These are phyloP conservation scores for Choristoneura rosaceana DNA, from an alignment of 2,888 invertebrate genomes.

Conservation along the genomic window DNA sequence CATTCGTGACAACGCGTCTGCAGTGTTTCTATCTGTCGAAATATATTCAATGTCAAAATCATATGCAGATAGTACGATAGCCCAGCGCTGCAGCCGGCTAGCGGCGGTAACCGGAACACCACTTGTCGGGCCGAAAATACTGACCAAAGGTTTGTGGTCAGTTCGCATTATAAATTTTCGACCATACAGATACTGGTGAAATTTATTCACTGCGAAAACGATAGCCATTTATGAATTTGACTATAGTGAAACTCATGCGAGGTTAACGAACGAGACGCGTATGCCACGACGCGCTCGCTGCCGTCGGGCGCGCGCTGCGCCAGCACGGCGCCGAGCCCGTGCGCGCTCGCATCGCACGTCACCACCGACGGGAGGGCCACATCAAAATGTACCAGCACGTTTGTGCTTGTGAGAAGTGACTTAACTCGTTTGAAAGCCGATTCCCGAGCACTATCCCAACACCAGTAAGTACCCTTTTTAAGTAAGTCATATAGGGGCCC, in stretches of 20 bases:
- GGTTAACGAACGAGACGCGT: conserved; percentile 23
- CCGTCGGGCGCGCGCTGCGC: conserved; percentile 23
- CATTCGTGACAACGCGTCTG: conserved; percentile 35
- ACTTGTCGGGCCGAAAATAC: conserved; percentile 31
- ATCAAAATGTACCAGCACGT: conserved; percentile 29
- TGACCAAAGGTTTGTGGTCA: conserved; percentile 33
- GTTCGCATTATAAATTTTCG: conserved; percentile 28
- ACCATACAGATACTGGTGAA: conserved; percentile 39
- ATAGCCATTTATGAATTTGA: conserved; percentile 37
- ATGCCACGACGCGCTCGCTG: conserved; percentile 34
- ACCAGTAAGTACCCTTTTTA: conserved; percentile 21
- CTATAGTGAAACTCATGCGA: conserved; percentile 18
- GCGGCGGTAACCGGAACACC: conserved; percentile 39
- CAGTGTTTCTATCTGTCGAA: conserved; percentile 34
- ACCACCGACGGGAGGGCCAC: background rate
- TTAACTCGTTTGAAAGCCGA: conserved; percentile 22
- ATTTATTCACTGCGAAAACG: conserved; percentile 29
- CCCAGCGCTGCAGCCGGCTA: conserved; percentile 42
- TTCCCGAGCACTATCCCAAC: conserved; percentile 10
- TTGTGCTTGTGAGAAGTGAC: conserved; percentile 6
- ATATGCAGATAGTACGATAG: conserved; percentile 32
- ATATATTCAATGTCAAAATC: conserved; percentile 40
- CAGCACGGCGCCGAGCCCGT: conserved; percentile 31
- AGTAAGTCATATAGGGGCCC: conserved; percentile 23
- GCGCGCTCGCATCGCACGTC: conserved; percentile 32